Percentiles rank a stretch among this genome's conserved stretches.
These are phyloP conservation scores for Notolepis coatsorum DNA, from an alignment of 2,797 vertebrate genomes.

Conservation along the genomic window DNA sequence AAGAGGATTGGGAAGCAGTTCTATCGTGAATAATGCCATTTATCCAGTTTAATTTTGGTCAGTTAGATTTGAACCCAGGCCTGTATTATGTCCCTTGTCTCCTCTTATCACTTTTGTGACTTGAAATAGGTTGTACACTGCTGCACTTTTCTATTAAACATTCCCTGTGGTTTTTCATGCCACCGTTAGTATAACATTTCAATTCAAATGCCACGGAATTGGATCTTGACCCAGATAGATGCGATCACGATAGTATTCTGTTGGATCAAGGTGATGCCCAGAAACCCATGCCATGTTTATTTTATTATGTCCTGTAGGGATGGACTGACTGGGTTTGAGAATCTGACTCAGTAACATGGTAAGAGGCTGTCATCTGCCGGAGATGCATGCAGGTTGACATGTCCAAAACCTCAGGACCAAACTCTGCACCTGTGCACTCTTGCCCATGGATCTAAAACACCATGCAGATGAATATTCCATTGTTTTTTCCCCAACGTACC, in stretches of 20 bases:
- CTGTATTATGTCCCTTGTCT: conserved; percentile 37
- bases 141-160: not conserved
- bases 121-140: conserved; percentile 9
- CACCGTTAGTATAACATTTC: conserved; percentile 22
- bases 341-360: conserved; percentile 17
- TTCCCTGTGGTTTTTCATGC: conserved; percentile 30
- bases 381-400: conserved; percentile 6
- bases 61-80: conserved; percentile 24
- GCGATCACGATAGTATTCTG: conserved; percentile 13
- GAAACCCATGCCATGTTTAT: too few species aligned
- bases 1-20: conserved; percentile 16
- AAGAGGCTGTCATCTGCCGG: not conserved
- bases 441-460: conserved; percentile 23
- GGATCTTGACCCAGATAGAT: conserved; percentile 39
- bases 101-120: not conserved
- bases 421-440: conserved; percentile 5
- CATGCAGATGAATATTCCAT: not conserved
- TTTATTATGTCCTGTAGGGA: conserved; percentile 23
- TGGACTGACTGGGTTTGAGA: conserved; percentile 24
- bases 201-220: conserved; percentile 29
- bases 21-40: conserved; percentile 11
- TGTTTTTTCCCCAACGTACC: not conserved
- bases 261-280: conserved; percentile 38
- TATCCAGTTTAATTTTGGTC: conserved; percentile 19
- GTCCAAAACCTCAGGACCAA: not conserved